Percentiles rank a stretch among this genome's conserved stretches.
Evolutionary conservation across 1,140 invertebrate genomes (phyloP).

Genomic region (Acromyrmex charruanus): DNA sequence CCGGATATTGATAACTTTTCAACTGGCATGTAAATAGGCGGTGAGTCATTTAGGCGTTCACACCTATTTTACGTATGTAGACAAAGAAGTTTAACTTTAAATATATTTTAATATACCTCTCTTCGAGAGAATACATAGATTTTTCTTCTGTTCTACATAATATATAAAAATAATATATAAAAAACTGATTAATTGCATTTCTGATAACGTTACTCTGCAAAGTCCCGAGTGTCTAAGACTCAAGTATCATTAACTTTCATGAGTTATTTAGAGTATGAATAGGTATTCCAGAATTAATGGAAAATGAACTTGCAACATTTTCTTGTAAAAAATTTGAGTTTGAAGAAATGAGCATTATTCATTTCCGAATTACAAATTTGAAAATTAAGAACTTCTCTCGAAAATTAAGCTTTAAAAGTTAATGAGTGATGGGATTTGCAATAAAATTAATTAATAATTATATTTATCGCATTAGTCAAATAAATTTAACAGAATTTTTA

Average conservation of each 20-base stretch:
- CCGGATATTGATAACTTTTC: neutral
- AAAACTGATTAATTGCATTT: constrained; percentile 12
- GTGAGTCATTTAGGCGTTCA: neutral
- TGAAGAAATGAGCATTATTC: neutral
- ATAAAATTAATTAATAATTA: constrained; percentile 1
- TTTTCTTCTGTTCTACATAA: neutral
- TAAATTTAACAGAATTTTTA: neutral
- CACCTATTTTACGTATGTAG: neutral
- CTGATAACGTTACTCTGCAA: neutral
- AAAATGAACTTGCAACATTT: neutral
- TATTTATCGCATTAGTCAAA: neutral
- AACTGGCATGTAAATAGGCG: neutral
- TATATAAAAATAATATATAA: neutral
- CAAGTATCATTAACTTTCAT: neutral
- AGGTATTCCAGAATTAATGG: neutral
- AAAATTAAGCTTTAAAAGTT: constrained; percentile 7
- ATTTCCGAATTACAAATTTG: neutral
- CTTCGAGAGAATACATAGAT: neutral
- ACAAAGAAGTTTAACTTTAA: neutral
- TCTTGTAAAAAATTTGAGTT: neutral
- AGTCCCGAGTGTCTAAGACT: neutral
- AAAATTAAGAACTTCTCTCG: neutral
- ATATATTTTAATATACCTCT: constrained; percentile 35
- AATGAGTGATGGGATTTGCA: neutral
- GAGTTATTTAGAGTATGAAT: no score